phyloP scores from a whole-genome alignment of 92 coral and sea anemone genomes.

The Meandrina meandrites region DNA sequence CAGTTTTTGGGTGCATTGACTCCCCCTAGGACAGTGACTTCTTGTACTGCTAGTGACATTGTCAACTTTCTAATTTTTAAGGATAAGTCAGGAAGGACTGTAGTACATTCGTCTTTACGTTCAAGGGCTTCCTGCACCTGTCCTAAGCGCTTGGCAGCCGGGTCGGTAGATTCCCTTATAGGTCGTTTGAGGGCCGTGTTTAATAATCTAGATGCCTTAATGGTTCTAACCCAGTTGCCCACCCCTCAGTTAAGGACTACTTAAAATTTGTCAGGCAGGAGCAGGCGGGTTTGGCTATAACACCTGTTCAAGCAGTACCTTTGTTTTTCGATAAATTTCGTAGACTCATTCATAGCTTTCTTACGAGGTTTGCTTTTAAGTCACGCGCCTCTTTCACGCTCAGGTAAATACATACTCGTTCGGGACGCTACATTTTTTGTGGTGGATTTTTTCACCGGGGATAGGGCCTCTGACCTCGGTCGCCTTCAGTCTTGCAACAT shows the following conservation, averaged over 20 bases:
- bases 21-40: constrained; percentile 31
- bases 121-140: neutral
- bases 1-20: constrained; percentile 30
- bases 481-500: constrained; percentile 34
- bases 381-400: constrained; percentile 12
- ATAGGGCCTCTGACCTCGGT: constrained; percentile 52
- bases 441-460: constrained; percentile 45
- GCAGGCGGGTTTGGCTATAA: constrained; percentile 21
- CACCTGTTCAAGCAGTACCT: constrained; percentile 43
- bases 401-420: constrained; percentile 44
- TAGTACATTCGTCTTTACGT: neutral
- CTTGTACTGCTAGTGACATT: constrained; percentile 49
- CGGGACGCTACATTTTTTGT: neutral
- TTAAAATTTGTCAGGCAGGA: constrained; percentile 34
- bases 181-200: constrained; percentile 57
- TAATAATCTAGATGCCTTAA: constrained; percentile 31
- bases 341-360: constrained; percentile 23
- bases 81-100: constrained; percentile 14
- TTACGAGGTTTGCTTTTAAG: neutral
- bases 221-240: constrained; percentile 45
- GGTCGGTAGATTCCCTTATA: constrained; percentile 18
- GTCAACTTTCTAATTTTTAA: constrained; percentile 46
- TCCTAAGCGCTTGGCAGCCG: constrained; percentile 39
- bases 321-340: constrained; percentile 41
- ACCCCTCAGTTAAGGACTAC: constrained; percentile 41